Base-by-base conservation (phyloP, 2,797 vertebrate genomes). In the Macroramphosus scolopax region DNA sequence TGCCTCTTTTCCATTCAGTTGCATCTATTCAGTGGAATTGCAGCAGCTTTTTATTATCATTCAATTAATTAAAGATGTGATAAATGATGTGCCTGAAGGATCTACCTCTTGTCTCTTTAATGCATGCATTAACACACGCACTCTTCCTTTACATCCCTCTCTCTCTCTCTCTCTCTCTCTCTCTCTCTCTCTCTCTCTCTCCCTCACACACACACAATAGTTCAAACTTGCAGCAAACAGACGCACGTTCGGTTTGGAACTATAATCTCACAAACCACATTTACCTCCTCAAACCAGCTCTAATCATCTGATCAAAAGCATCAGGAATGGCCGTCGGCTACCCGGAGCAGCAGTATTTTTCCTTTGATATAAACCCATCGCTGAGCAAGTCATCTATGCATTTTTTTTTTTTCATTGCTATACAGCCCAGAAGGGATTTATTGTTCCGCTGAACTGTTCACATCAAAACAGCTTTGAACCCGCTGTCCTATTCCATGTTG, bases 21-120 rank as follows among this genome's bases (percentile, higher is more conserved):
- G 47, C 53, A 51, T 55, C 70, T 66, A 51, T 65, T 82, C 62
- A 62, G 60, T 41, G 59, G 51, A 68, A 75, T 36, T 75, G 70
- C 63, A 39, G 54, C 58, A 53, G 77, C 67, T 75, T 78, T n/a
- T 74, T 81, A 79, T 80, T 78, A 72, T 77, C 68, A 68, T 84
- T 78, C 72, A 73, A 85, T 88, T 88, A 88, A 90, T 89, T 87
- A 88, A 88, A 86, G 72, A 78, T 77, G 79, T 77, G 73, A 86
- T 87, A 64, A 81, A 75, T 79, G 75, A 81, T 76, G 64, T 74
- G 76, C 72, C 79, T 84, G 36, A 57, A 78, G 80, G 73, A 82
- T 75, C 73, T 58, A 50, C 72, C 70, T 57, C 73, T 60, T 75
- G 62, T 78, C 70, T 81, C 39, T 58, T 55, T 72, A 75, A 77